phyloP scores from a whole-genome alignment of 2,888 invertebrate species.

The Chrysolina oricalcia region DNA sequence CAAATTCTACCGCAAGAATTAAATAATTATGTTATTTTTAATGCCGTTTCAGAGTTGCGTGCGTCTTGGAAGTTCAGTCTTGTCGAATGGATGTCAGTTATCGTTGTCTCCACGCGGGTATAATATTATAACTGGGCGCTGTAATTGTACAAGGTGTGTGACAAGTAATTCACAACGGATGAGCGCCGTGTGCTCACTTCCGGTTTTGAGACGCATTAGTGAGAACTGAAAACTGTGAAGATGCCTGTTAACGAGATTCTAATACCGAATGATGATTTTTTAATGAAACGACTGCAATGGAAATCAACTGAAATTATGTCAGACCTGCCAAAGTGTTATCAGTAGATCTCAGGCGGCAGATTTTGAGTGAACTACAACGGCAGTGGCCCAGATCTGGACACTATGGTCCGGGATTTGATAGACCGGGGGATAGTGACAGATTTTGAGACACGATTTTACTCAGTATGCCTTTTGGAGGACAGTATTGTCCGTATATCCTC shows the following conservation, averaged over 20 bases:
- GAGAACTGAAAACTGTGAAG: slow-evolving; percentile 17
- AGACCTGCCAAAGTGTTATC: background rate
- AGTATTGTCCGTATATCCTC: no score
- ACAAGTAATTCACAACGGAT: slow-evolving; percentile 31
- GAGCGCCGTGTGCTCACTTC: slow-evolving; percentile 21
- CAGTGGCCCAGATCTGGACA: no score
- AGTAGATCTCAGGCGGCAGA: no score
- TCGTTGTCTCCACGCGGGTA: background rate
- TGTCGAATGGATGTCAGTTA: background rate
- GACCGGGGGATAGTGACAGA: no score
- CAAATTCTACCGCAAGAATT: background rate
- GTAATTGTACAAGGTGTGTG: slow-evolving; percentile 29
- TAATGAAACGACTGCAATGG: background rate
- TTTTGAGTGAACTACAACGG: no score
- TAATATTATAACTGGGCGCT: background rate
- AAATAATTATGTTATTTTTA: background rate
- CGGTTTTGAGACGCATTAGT: slow-evolving; percentile 19
- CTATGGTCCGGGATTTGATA: no score
- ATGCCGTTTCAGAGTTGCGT: slow-evolving; percentile 12
- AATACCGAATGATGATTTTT: slow-evolving; percentile 4
- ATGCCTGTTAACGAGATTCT: slow-evolving; percentile 5
- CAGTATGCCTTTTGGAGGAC: no score
- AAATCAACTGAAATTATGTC: background rate
- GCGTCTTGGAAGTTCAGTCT: background rate
- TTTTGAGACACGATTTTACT: no score